Evolutionary conservation across 2,888 invertebrate genomes (phyloP).

Genomic region (Pammene aurita): DNA sequence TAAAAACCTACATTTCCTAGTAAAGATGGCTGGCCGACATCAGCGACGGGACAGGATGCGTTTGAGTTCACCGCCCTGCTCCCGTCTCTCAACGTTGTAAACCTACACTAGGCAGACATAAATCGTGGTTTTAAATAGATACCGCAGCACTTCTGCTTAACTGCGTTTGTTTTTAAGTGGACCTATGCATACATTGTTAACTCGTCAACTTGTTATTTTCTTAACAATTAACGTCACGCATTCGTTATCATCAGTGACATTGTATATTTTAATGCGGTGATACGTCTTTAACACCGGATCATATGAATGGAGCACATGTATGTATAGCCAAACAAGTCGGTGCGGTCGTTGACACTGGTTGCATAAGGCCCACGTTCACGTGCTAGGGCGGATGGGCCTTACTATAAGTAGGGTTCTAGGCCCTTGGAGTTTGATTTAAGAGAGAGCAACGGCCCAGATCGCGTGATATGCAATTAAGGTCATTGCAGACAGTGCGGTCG

Average conservation of each 20-base stretch:
- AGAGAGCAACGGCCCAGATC: constrained; percentile 79
- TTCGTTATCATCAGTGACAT: constrained; percentile 14
- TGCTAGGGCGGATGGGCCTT: constrained; percentile 65
- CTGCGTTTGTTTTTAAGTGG: constrained; percentile 43
- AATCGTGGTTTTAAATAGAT: constrained; percentile 70
- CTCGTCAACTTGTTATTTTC: constrained; percentile 14
- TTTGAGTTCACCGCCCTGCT: constrained; percentile 70
- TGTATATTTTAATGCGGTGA: constrained; percentile 17
- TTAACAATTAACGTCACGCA: constrained; percentile 18
- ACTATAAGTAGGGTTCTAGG: constrained; percentile 78
- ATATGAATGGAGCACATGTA: constrained; percentile 61
- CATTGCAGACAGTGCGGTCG: constrained; percentile 64
- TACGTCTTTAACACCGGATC: constrained; percentile 49
- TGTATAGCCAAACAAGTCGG: constrained; percentile 57
- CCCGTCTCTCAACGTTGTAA: constrained; percentile 64
- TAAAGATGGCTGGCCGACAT: constrained; percentile 73
- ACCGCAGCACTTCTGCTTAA: constrained; percentile 47
- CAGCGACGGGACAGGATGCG: constrained; percentile 74
- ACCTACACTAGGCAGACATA: constrained; percentile 67
- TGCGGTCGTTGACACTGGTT: constrained; percentile 72
- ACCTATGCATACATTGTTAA: constrained; percentile 15
- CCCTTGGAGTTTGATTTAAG: constrained; percentile 80
- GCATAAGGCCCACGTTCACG: constrained; percentile 68
- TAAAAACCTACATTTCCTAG: constrained; percentile 79
- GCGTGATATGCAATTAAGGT: constrained; percentile 71